phyloP scores from a whole-genome alignment of 2,888 invertebrate species.

The Hyppa rectilinea region DNA sequence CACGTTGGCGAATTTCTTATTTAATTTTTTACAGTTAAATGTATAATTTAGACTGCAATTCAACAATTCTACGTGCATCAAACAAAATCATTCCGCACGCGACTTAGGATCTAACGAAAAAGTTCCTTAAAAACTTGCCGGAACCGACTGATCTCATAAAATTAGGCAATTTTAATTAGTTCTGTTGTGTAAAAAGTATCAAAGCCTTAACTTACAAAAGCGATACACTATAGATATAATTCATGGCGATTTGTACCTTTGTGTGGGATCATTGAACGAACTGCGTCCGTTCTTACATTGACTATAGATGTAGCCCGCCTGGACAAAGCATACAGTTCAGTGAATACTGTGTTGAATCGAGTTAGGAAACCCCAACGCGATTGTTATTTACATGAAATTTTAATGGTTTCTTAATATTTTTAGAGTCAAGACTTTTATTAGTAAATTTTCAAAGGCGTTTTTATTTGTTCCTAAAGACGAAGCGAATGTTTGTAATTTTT shows the following conservation, averaged over 20 bases:
- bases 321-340: conserved; percentile 27
- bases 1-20: conserved; percentile 20
- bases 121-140: conserved; percentile 33
- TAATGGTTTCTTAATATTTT: conserved; percentile 4
- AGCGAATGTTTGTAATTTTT: conserved; percentile 20
- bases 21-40: conserved; percentile 20
- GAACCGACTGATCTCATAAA: conserved; percentile 52
- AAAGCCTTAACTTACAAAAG: conserved; percentile 73
- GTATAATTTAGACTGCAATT: conserved; percentile 31
- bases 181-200: conserved; percentile 68
- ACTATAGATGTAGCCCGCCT: conserved; percentile 34
- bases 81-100: conserved; percentile 43
- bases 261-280: conserved; percentile 67
- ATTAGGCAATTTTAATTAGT: too few species aligned
- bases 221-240: conserved; percentile 71
- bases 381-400: conserved; percentile 12
- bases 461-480: conserved; percentile 20
- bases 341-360: conserved; percentile 39
- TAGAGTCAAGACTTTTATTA: conserved; percentile 1
- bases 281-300: conserved; percentile 60
- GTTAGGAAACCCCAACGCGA: conserved; percentile 37
- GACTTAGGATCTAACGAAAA: conserved; percentile 36
- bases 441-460: conserved; percentile 27
- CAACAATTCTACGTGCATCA: conserved; percentile 36
- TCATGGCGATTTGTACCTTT: conserved; percentile 84